Evolutionary conservation across 1,140 invertebrate species (phyloP), one percentile per base, ranked within the genome.

Genomic region (Drosophila simulans): DNA sequence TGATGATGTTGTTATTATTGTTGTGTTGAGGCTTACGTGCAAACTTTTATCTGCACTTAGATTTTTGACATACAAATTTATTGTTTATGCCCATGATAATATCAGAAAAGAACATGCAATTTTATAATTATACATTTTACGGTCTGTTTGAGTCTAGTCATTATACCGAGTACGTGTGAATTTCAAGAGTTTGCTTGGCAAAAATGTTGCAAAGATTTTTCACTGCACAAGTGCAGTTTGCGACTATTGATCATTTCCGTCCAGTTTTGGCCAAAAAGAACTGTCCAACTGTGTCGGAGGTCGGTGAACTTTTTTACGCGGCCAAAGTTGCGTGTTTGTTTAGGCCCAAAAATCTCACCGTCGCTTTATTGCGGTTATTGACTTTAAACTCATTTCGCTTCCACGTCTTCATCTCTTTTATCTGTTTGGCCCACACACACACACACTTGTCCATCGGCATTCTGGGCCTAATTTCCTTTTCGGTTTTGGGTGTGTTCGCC

Each of bases 41-140:
- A 69, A 68, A 39, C 48, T 71, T 75, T 82, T 77, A 82, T 82
- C 77, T 82, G 27, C n/a, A 27, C 48, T 69, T 72, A 77, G 79
- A 82, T 80, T 77, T 45, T 31, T 57, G 39, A 74, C 48, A 77
- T 56, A 62, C 42, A 77, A 69, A 62, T 74, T 77, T 71, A 84
- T 84, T 84, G 77, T 80, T 85, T 65, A 66, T 70, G 71, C 45
- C 55, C 43, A 43, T 77, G 54, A 60, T 81, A 66, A 58, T 54
- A 57, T 49, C 54, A 74, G 66, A 48, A 63, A 70, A 46, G 59
- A 70, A 86, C 82, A 86, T 85, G 82, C 82, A 77, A 86, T 85
- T 85, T 81, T 58, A 77, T 77, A 85, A 85, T 85, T 85, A 86
- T 86, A 69, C 74, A 77, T 75, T 84, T 86, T 86, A 85, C 78